A percentile compares a stretch with the other conserved stretches of the same genome.
Conservation (phyloP, 2,113 vertebrate genomes). For the Lates calcarifer region DNA sequence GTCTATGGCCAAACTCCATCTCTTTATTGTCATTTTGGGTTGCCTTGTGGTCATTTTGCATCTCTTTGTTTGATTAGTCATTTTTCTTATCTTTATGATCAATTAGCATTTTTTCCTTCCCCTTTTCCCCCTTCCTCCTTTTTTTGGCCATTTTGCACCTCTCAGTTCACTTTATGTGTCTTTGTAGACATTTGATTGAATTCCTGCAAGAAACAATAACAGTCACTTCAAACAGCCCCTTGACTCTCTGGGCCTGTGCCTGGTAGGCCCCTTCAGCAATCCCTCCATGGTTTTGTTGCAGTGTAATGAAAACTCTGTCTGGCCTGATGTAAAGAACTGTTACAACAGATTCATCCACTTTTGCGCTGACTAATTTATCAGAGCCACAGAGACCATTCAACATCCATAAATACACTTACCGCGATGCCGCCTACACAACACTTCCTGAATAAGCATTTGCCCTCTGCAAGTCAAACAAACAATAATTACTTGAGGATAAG, state of each 20-base stretch:
- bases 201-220: background rate
- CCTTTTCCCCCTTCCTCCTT: too few relatives aligned
- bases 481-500: conserved; percentile 24
- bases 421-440: background rate
- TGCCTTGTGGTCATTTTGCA: background rate
- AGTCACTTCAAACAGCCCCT: background rate
- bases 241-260: background rate
- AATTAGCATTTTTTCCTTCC: too few relatives aligned
- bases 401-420: conserved; percentile 17
- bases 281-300: background rate
- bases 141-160: background rate
- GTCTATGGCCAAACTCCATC: background rate
- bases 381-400: background rate
- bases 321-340: conserved; percentile 1
- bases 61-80: background rate
- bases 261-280: background rate
- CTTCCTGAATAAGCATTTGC: background rate
- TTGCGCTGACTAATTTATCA: conserved; percentile 19
- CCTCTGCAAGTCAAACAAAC: conserved; percentile 34
- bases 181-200: background rate
- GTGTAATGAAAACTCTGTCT: conserved; percentile 1
- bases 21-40: background rate
- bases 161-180: background rate
- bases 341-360: conserved; percentile 2
- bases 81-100: too few relatives aligned